These are phyloP conservation scores for Gavia stellata DNA, from an alignment of 2,113 vertebrate species.

Conservation along the genomic window DNA sequence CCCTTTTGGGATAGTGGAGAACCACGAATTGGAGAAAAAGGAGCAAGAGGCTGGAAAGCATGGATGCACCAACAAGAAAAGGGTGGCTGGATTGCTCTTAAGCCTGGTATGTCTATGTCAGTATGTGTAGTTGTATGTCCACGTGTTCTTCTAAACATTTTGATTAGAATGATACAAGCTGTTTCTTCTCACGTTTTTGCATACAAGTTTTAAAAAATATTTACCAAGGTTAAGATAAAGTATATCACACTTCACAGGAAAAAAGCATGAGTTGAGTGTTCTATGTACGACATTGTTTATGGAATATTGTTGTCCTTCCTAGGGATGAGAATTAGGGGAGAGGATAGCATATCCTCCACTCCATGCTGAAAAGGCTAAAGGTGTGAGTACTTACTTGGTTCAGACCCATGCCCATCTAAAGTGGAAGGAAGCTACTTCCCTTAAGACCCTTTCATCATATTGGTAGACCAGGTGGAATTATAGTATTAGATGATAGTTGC, in stretches of 20 bases:
- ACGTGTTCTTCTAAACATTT: neutral
- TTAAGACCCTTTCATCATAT: neutral
- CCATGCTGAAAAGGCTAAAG: neutral
- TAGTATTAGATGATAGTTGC: neutral
- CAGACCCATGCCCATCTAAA: rapidly evolving
- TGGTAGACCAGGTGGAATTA: neutral
- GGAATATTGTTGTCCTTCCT: neutral
- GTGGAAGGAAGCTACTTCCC: neutral
- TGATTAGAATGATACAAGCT: neutral
- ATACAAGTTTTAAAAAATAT: neutral
- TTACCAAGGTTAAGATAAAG: neutral
- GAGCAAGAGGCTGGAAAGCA: constrained; percentile 88
- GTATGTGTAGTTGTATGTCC: neutral
- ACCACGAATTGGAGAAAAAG: constrained; percentile 87
- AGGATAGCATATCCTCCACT: neutral
- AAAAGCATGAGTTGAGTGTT: neutral
- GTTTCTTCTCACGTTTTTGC: neutral
- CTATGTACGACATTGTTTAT: neutral
- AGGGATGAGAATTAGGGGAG: neutral
- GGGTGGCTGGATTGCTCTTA: constrained; percentile 89
- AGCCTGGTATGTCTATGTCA: constrained; percentile 69
- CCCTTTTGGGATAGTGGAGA: constrained; percentile 97
- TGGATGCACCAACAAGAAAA: constrained; percentile 97
- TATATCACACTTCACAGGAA: neutral
- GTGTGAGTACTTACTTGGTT: neutral